These are phyloP conservation scores for Oscheius sp. DNA, from an alignment of 2,888 invertebrate genomes.

Conservation along the genomic window DNA sequence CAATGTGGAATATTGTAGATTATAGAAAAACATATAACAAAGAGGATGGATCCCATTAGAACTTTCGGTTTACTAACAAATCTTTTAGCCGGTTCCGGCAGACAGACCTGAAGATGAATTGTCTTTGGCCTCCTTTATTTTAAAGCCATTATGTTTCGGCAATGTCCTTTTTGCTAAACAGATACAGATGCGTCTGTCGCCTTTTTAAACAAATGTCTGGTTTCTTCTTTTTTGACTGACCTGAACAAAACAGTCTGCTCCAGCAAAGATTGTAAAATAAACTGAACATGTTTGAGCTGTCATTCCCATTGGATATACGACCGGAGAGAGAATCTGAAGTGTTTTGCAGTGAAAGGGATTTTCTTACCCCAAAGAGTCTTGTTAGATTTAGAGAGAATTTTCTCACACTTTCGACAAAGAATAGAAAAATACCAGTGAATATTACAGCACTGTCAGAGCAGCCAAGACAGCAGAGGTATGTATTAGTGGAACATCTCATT, in stretches of 20 bases:
- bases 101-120: constrained; percentile 59
- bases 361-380: constrained; percentile 46
- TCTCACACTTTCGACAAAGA: constrained; percentile 57
- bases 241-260: constrained; percentile 70
- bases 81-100: constrained; percentile 55
- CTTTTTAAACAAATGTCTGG: neutral
- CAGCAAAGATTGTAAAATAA: constrained; percentile 73
- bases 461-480: constrained; percentile 69
- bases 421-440: constrained; percentile 67
- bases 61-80: constrained; percentile 51
- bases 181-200: neutral
- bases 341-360: neutral
- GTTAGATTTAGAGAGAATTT: constrained; percentile 64
- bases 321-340: constrained; percentile 58
- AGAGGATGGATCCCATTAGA: constrained; percentile 44
- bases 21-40: constrained; percentile 64
- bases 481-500: constrained; percentile 68
- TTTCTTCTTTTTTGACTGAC: constrained; percentile 40
- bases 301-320: constrained; percentile 71
- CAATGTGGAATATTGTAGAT: constrained; percentile 71
- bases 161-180: neutral
- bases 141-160: neutral
- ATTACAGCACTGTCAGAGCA: constrained; percentile 70
- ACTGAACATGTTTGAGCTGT: constrained; percentile 72
- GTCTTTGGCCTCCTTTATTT: neutral